These are phyloP conservation scores for Gasteruption jaculator DNA, from an alignment of 2,888 invertebrate genomes.

Conservation along the genomic window DNA sequence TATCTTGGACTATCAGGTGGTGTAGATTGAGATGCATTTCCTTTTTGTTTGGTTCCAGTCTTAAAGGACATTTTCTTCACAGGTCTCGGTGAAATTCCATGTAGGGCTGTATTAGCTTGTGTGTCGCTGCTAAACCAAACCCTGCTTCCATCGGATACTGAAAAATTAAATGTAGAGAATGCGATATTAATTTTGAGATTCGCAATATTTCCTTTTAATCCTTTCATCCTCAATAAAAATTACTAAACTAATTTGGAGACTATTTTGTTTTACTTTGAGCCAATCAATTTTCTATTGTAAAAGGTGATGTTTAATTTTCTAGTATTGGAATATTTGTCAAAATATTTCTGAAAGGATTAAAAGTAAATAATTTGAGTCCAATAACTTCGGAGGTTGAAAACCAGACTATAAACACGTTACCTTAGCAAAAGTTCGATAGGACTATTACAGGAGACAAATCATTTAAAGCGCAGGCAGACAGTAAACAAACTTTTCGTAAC, in stretches of 20 bases:
- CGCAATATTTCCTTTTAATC: too few species aligned
- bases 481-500: too few species aligned
- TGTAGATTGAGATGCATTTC: slow-evolving; percentile 40
- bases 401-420: too few species aligned
- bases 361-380: slow-evolving; percentile 15
- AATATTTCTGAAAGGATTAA: neutral
- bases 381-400: too few species aligned
- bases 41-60: slow-evolving; percentile 54
- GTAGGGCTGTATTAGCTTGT: slow-evolving; percentile 45
- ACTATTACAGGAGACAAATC: too few species aligned
- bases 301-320: slow-evolving; percentile 2
- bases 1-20: slow-evolving; percentile 50
- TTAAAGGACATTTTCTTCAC: slow-evolving; percentile 66
- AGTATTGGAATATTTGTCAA: neutral
- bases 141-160: slow-evolving; percentile 52
- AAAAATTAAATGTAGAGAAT: slow-evolving; percentile 12
- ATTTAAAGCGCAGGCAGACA: too few species aligned
- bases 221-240: too few species aligned
- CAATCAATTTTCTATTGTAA: slow-evolving; percentile 1
- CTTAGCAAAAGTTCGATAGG: too few species aligned
- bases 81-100: slow-evolving; percentile 65
- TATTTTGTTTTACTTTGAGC: slow-evolving; percentile 6
- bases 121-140: slow-evolving; percentile 55
- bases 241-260: slow-evolving; percentile 19
- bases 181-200: neutral